Evolutionary conservation across 2,113 vertebrate genomes (phyloP), one percentile per base, ranked within the genome.

Genomic region (Scortum barcoo): DNA sequence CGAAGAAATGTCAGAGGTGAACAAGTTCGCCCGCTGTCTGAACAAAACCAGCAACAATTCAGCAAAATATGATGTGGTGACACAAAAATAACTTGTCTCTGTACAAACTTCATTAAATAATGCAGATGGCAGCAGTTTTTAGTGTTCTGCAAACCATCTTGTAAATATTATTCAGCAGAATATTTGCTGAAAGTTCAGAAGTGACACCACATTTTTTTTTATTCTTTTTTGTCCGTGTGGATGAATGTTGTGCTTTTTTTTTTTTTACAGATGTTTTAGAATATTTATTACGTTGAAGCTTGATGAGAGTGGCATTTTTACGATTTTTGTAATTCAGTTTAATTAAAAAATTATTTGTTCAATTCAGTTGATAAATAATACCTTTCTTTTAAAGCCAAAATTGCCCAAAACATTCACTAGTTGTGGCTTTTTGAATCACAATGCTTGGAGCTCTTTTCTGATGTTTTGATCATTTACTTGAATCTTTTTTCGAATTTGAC

Each of bases 1-100:
- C 9, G 61, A 48, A 58, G 69, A 54, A 71, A 46, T 16, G 53
- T 19, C 14, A 36, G 62, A 68, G 62, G 62, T 63, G 53, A 67
- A 72, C 26, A 13, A 46, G 58, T 74, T 79, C 44, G 57, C 19
- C 65, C 17, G 19, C 4, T 66, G 51, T 48, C 44, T 62, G 14
- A 33, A 44, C 44, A 36, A 19, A 20, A 69, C 28, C 13, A 10
- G 33, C 4, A 54, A 19, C 33, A 22, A 48, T 46, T 33, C 22
- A 14, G 46, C 33, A 4, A 20, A 53, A 40, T 54, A 13, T 30
- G 28, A 71, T 69, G 36, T 16, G 53, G 30, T 4, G 4, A 33
- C 46, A 53, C 42, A 51, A 5, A 2, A 40, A 48, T 20, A 36
- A 13, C 7, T 38, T 14, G n/a, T 42, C 13, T 65, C 3, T 14